Base-by-base conservation (phyloP, 2,888 invertebrate genomes). In the Unio delphinus region DNA sequence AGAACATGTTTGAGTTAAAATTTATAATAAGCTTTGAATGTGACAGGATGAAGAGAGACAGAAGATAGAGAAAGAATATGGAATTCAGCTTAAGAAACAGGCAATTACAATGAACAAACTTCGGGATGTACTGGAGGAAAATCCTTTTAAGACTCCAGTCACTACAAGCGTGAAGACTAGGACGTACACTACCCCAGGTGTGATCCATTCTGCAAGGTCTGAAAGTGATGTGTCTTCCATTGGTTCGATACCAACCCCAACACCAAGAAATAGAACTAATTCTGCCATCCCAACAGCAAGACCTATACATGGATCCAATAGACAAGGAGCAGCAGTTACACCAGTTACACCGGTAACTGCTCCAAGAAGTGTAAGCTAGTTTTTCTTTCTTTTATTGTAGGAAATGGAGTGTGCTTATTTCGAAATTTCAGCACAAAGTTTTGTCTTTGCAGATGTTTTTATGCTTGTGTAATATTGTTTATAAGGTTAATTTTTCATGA, bases 71-170 rank as follows among this genome's bases (percentile, higher is more conserved):
- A 75, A 78, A 15, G 84, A 88, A 61, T 78, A 83, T 28, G 81
- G 78, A 23, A 80, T 79, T 8, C 81, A 82, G 61, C 73, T 89
- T 30, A 74, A 79, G 64, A 83, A 85, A 65, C 86, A 86, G 67
- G 86, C 89, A 65, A 84, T 86, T 54, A 89, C 87, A 65, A 74
- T 89, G 64, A 84, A 85, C 64, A 78, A 86, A 74, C 77, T 90
- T 70, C 83, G 81, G 30, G 84, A 84, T 69, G 88, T 90, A 55
- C 77, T 89, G 54, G 86, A 88, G 68, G 77, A 79, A 18, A 79
- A 76, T 18, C 79, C 80, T 0, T 79, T 76, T 64, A 80, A 79
- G 66, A 77, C 81, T 18, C 81, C 81, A 1, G 68, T 61, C 2
- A 64, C 73, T 11, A 58, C 68, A 11, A 57, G n/a, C 0, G 64